These are phyloP conservation scores for Syrmaticus mikado DNA, from an alignment of 2,113 vertebrate genomes.

Conservation along the genomic window DNA sequence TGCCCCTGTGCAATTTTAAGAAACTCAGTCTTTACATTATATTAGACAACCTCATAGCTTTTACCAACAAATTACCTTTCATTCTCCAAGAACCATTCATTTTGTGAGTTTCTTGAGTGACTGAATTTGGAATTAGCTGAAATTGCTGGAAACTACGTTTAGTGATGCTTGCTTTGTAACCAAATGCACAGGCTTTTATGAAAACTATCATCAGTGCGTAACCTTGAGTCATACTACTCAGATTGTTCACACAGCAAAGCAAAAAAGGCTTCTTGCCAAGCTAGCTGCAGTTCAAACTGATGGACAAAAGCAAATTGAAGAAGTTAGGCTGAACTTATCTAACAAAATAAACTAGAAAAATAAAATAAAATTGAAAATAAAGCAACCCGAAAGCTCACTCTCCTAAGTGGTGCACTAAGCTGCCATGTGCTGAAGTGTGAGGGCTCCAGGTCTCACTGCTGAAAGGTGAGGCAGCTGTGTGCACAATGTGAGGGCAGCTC, in stretches of 20 bases:
- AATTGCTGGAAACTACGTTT: background rate
- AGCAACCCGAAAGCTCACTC: fast-evolving
- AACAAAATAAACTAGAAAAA: background rate
- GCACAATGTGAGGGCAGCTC: background rate
- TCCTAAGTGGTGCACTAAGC: too few species aligned
- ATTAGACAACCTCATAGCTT: background rate
- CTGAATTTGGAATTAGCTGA: background rate
- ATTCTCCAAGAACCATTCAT: background rate
- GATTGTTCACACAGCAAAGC: background rate
- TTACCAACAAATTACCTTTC: background rate
- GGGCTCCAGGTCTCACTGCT: fast-evolving
- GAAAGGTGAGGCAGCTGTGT: background rate
- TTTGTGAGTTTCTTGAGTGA: background rate
- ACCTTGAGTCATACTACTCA: background rate
- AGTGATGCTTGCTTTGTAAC: background rate
- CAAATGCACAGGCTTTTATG: background rate
- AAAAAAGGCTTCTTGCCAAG: background rate
- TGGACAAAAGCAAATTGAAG: background rate
- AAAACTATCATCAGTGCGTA: background rate
- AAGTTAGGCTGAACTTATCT: background rate
- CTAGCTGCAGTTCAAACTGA: background rate
- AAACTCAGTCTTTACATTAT: background rate
- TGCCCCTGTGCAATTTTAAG: background rate
- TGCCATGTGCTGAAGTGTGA: fast-evolving
- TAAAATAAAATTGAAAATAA: background rate